Evolutionary conservation across 2,797 vertebrate genomes (phyloP), one percentile per base, ranked within the genome.

Genomic region (Sebastes taczanowskii): DNA sequence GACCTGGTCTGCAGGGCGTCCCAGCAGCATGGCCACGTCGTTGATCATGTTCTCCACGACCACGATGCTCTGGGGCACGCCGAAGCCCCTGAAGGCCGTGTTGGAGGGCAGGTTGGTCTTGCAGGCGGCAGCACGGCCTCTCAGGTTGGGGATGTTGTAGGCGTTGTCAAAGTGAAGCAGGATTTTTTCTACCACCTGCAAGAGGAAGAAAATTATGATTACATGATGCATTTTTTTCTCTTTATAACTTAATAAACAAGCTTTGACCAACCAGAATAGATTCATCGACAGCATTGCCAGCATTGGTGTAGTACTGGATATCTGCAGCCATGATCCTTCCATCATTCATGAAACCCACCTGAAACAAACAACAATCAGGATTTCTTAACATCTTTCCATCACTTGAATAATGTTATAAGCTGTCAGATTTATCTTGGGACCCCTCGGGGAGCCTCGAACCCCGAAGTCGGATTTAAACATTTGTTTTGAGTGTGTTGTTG

Each of bases 241-340:
- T 30, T 2, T 14, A 18, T 13, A 27, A 4, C 5, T 7, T 38
- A 5, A 16, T 1, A 3, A 42, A 27, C 11, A 66, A 55, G 7
- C 10, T 22, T 29, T n/a, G 0, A 83, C 95, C 32, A 86, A 98
- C 98, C 94, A 95, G 1, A 13, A 94, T 0, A 0, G 97, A 97
- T 4, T 97, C 96, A 68, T 98, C 97, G 3, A 91, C 74, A 0
- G 87, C 84, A 81, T 96, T 97, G 18, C 98, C 97, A 68, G 94
- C 96, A 11, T 98, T 97, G 84, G 92, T 1, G 58, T 95, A 97
- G 68, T 94, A 97, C 46, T 94, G 85, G 0, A 95, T 2, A 78
- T 98, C 97, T 16, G 96, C 94, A 38, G 96, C 97, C 80, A 92
- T 74, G 86, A 99, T 97, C 25, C 83, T 92, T 14, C 97, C 97